Evolutionary conservation across 2,797 vertebrate genomes (phyloP).

Genomic region (Sardinella longiceps): DNA sequence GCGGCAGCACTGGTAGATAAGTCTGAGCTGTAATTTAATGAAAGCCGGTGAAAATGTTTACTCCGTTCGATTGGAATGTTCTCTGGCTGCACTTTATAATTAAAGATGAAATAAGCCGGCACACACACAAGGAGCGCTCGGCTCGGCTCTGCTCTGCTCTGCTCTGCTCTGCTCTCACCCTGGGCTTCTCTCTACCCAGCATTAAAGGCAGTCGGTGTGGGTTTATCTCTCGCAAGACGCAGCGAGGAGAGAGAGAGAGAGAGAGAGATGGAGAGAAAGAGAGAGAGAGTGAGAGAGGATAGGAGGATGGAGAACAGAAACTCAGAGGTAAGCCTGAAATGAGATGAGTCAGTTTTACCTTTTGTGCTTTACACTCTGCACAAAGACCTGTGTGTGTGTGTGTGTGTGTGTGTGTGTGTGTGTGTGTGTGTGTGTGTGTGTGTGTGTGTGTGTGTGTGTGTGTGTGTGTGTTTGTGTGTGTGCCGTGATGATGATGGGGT

Average conservation of each 20-base stretch:
- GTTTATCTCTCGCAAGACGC: constrained; percentile 43
- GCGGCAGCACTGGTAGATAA: background rate
- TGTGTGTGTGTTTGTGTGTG: no score
- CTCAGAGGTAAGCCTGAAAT: background rate
- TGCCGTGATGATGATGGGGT: background rate
- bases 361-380: constrained; percentile 17
- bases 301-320: background rate
- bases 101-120: constrained; percentile 56
- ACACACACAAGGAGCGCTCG: constrained; percentile 51
- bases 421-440: background rate
- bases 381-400: background rate
- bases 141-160: no score
- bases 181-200: constrained; percentile 46
- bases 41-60: constrained; percentile 53
- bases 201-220: constrained; percentile 44
- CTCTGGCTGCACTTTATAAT: constrained; percentile 56
- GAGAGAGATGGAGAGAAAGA: constrained; percentile 5
- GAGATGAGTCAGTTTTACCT: background rate
- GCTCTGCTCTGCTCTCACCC: constrained; percentile 49
- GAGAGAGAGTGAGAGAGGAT: constrained; percentile 30
- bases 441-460: background rate
- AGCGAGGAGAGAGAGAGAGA: constrained; percentile 32
- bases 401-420: constrained; percentile 38
- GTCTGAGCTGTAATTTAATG: constrained; percentile 51
- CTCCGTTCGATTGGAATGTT: constrained; percentile 47